phyloP scores from a whole-genome alignment of 2,797 vertebrate genomes.

The Anguilla megastoma region DNA sequence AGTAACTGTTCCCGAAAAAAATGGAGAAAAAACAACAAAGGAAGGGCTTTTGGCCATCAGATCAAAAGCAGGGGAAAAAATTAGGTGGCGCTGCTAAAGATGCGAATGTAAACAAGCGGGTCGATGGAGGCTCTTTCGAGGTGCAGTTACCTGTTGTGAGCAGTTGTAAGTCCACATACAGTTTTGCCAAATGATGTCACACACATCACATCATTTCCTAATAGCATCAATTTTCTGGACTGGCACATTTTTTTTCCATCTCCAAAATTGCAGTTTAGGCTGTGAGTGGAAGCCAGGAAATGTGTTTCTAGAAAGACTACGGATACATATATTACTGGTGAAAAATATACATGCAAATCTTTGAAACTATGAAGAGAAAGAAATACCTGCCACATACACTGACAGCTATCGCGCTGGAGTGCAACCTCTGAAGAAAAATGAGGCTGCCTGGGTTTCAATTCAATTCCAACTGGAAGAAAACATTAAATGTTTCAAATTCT shows the following conservation, averaged over 20 bases:
- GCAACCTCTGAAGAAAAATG: not conserved
- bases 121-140: not conserved
- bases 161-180: not conserved
- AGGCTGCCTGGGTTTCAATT: conserved; percentile 1
- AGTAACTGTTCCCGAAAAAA: conserved; percentile 48
- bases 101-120: conserved; percentile 52
- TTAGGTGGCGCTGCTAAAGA: conserved; percentile 41
- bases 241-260: not conserved
- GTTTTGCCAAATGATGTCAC: conserved; percentile 9
- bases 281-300: not conserved
- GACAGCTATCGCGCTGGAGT: not conserved
- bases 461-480: conserved; percentile 15
- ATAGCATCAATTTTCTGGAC: not conserved
- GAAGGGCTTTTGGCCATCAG: conserved; percentile 51
- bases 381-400: not conserved
- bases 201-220: not conserved
- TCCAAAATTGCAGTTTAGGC: not conserved
- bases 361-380: not conserved
- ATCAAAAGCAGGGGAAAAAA: conserved; percentile 48
- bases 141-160: not conserved
- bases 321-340: not conserved
- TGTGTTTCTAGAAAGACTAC: not conserved
- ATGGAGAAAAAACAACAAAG: conserved; percentile 53
- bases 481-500: not conserved
- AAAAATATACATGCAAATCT: not conserved